phyloP scores from a whole-genome alignment of 2,888 invertebrate species.

The Linnaemya tessellans region DNA sequence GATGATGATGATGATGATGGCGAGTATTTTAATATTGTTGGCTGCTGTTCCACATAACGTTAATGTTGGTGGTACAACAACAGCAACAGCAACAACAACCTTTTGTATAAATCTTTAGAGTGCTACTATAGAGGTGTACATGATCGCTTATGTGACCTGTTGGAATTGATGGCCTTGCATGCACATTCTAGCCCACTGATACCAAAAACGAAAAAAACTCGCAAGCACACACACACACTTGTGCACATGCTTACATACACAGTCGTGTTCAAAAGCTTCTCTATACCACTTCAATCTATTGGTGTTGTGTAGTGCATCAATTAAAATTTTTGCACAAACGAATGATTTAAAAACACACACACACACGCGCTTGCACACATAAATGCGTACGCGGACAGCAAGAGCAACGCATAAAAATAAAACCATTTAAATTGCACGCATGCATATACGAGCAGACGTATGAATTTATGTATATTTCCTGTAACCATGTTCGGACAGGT shows the following conservation, averaged over 20 bases:
- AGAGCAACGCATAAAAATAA: slow-evolving; percentile 43
- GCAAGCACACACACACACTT: neutral
- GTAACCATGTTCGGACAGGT: slow-evolving; percentile 5
- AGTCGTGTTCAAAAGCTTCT: slow-evolving; percentile 10
- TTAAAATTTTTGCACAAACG: slow-evolving; percentile 40
- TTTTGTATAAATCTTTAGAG: slow-evolving; percentile 17
- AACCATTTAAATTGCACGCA: slow-evolving; percentile 27
- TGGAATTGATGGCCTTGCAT: slow-evolving; percentile 40
- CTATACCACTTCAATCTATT: slow-evolving; percentile 24
- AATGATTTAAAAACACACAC: slow-evolving; percentile 3
- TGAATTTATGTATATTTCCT: slow-evolving; percentile 3
- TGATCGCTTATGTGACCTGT: slow-evolving; percentile 42
- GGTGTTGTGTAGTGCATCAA: slow-evolving; percentile 49
- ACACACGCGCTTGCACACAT: neutral
- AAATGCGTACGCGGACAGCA: neutral
- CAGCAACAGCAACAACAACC: neutral
- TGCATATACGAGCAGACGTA: neutral
- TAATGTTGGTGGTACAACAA: slow-evolving; percentile 19
- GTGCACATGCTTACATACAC: neutral
- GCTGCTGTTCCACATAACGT: slow-evolving; percentile 36
- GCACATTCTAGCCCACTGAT: slow-evolving; percentile 30
- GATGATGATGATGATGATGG: slow-evolving; percentile 30
- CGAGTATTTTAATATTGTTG: slow-evolving; percentile 41
- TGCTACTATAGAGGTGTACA: slow-evolving; percentile 17
- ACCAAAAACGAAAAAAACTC: neutral